Evolutionary conservation across 2,888 invertebrate species (phyloP).

Genomic region (Bugulina stolonifera): DNA sequence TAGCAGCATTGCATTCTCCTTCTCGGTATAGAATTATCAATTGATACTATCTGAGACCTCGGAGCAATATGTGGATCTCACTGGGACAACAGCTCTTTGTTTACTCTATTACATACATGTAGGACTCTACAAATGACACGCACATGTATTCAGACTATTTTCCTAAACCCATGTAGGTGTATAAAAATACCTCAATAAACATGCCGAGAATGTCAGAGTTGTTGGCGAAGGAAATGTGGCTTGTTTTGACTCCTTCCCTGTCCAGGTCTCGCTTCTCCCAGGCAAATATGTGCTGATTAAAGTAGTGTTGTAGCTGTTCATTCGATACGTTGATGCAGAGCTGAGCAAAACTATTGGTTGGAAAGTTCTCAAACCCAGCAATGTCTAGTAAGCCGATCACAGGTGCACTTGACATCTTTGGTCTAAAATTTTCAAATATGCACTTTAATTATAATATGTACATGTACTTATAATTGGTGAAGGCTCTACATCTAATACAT

Average conservation of each 20-base stretch:
- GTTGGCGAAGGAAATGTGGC: constrained; percentile 38
- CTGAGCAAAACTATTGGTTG: constrained; percentile 48
- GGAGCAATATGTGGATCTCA: no score
- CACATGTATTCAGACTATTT: no score
- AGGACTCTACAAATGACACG: no score
- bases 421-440: neutral
- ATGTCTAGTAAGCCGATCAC: constrained; percentile 46
- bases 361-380: constrained; percentile 49
- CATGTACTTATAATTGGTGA: neutral
- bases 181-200: constrained; percentile 46
- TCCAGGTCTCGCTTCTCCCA: constrained; percentile 44
- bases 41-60: no score
- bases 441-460: neutral
- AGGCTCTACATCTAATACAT: no score
- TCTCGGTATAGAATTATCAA: no score
- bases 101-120: no score
- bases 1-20: no score
- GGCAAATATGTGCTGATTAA: constrained; percentile 47
- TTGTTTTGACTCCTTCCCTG: constrained; percentile 41
- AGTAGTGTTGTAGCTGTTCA: constrained; percentile 49
- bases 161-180: no score
- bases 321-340: constrained; percentile 51
- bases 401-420: constrained; percentile 3
- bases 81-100: no score
- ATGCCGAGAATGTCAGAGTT: constrained; percentile 41